These are phyloP conservation scores for Aphidius colemani DNA, from an alignment of 2,888 invertebrate species.

Conservation along the genomic window DNA sequence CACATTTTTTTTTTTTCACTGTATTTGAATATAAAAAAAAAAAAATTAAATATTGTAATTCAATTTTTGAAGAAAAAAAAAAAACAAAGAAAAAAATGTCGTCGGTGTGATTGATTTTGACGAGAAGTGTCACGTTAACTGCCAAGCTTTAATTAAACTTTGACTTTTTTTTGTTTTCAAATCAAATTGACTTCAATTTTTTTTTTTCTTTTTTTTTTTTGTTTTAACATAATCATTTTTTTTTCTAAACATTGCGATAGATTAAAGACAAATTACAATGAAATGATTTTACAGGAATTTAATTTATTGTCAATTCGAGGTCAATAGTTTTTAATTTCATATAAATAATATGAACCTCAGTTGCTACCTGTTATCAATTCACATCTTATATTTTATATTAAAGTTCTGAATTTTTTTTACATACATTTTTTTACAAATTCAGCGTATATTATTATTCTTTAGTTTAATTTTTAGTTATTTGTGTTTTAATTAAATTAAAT, in stretches of 20 bases:
- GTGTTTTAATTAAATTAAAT: slow-evolving; percentile 15
- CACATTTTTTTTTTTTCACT: slow-evolving; percentile 52
- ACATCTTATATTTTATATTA: slow-evolving; percentile 24
- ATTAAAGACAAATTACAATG: slow-evolving; percentile 20
- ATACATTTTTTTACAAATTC: slow-evolving; percentile 36
- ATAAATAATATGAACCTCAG: slow-evolving; percentile 19
- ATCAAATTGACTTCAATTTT: too few relatives aligned
- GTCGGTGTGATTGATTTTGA: slow-evolving; percentile 33
- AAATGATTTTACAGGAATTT: slow-evolving; percentile 27
- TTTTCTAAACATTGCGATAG: slow-evolving; percentile 20
- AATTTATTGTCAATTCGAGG: too few relatives aligned
- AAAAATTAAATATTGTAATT: slow-evolving; percentile 57
- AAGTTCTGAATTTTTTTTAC: slow-evolving; percentile 37
- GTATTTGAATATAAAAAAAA: too few relatives aligned
- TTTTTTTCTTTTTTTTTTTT: too few relatives aligned
- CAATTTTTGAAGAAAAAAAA: slow-evolving; percentile 36
- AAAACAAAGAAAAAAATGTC: slow-evolving; percentile 31
- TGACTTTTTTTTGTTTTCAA: slow-evolving; percentile 32
- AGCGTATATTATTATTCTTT: slow-evolving; percentile 30
- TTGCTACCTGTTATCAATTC: slow-evolving; percentile 36
- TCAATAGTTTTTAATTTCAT: too few relatives aligned
- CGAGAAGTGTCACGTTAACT: slow-evolving; percentile 26
- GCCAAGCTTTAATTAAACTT: slow-evolving; percentile 28
- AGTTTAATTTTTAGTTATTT: slow-evolving; percentile 26
- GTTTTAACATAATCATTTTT: too few relatives aligned